Percentiles rank a stretch among this genome's conserved stretches.
Evolutionary conservation across 2,888 invertebrate species (phyloP).

Genomic region (Elaeidobius kamerunicus): DNA sequence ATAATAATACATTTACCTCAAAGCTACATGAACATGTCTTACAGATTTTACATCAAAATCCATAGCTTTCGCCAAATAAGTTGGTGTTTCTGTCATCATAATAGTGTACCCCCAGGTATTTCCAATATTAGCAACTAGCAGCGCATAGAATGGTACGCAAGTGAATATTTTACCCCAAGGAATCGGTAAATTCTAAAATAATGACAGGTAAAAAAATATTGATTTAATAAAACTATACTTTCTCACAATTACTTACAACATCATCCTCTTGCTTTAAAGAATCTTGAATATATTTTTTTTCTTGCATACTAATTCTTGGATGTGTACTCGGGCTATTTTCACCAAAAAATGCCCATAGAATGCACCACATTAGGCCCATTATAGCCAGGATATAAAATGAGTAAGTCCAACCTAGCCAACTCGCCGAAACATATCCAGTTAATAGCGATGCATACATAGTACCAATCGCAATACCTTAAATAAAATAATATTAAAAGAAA

Average conservation of each 20-base stretch:
- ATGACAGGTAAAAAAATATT: slow-evolving; percentile 1
- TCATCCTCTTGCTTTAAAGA: slow-evolving; percentile 24
- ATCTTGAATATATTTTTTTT: slow-evolving; percentile 57
- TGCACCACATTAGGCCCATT: slow-evolving; percentile 58
- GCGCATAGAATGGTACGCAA: slow-evolving; percentile 9
- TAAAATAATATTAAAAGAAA: neutral
- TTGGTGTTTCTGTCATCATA: slow-evolving; percentile 22
- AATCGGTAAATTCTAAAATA: slow-evolving; percentile 12
- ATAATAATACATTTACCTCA: neutral
- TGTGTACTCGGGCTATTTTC: slow-evolving; percentile 60
- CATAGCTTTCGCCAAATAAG: slow-evolving; percentile 22
- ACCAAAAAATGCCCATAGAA: slow-evolving; percentile 59
- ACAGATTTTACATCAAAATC: slow-evolving; percentile 22
- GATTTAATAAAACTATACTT: neutral
- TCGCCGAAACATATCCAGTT: slow-evolving; percentile 66
- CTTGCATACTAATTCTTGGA: slow-evolving; percentile 58
- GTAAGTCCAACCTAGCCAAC: slow-evolving; percentile 67
- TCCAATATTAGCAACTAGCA: neutral
- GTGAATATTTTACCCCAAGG: slow-evolving; percentile 24
- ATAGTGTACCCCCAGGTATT: slow-evolving; percentile 11
- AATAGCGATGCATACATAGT: slow-evolving; percentile 46
- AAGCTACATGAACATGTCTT: slow-evolving; percentile 8
- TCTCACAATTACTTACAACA: slow-evolving; percentile 3
- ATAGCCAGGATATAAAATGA: slow-evolving; percentile 70
- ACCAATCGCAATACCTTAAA: neutral